A percentile compares a stretch with the other conserved stretches of the same genome.
Conservation (phyloP, 37 sponge, comb jelly and placozoan genomes). For the Theonella swinhoei region DNA sequence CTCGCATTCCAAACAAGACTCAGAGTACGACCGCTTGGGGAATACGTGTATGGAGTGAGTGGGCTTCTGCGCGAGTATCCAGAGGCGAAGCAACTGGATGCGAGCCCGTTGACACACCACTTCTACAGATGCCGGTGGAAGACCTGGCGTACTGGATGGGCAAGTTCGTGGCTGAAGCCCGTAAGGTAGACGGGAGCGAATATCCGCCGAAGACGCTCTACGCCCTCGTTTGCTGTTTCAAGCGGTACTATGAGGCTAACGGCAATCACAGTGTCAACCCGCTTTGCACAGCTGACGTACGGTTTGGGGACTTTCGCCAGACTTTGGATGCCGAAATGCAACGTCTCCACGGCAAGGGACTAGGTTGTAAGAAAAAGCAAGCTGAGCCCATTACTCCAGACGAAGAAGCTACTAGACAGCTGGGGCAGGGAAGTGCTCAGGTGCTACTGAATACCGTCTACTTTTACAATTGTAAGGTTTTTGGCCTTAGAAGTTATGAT, state of each 20-base stretch:
- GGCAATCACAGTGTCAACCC: constrained; percentile 12
- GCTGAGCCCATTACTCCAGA: constrained; percentile 45
- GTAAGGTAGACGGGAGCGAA: constrained; percentile 26
- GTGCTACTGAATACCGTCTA: constrained; percentile 37
- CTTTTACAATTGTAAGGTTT: constrained; percentile 28
- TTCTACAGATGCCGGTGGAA: too few species aligned
- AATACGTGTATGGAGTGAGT: constrained; percentile 36
- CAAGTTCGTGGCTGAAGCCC: constrained; percentile 32
- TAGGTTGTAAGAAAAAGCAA: constrained; percentile 20
- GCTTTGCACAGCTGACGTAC: constrained; percentile 1
- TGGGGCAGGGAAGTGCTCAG: constrained; percentile 8
- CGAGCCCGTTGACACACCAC: background rate
- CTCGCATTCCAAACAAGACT: background rate
- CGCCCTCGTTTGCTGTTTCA: constrained; percentile 39
- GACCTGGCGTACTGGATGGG: constrained; percentile 39
- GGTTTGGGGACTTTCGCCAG: constrained; percentile 31
- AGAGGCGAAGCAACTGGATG: background rate
- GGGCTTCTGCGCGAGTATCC: background rate
- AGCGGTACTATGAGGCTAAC: constrained; percentile 17
- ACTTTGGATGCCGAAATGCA: constrained; percentile 39
- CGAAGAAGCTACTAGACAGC: constrained; percentile 28
- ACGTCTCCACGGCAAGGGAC: constrained; percentile 20
- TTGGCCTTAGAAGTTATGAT: constrained; percentile 7
- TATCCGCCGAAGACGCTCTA: constrained; percentile 56
- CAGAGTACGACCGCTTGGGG: constrained; percentile 18